Conservation (phyloP, 2,113 vertebrate species). For the Rattus norvegicus region DNA sequence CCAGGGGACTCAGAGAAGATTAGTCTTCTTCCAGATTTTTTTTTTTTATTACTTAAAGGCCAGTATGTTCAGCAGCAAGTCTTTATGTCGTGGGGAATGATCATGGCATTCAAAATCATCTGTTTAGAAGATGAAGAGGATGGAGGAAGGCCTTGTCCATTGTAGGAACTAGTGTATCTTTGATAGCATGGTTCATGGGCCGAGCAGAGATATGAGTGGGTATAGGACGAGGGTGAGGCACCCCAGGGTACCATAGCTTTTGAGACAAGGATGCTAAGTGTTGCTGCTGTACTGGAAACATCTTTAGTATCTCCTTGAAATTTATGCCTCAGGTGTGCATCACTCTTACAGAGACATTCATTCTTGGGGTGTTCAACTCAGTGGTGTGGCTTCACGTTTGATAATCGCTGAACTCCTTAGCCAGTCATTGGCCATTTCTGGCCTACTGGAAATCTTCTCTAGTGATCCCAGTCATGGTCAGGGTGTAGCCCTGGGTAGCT, state of each 20-base stretch:
- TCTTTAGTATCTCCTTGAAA: not conserved
- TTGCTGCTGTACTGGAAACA: fast-evolving
- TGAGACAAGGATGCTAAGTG: not conserved
- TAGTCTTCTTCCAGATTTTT: not conserved
- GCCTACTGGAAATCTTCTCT: too few species aligned
- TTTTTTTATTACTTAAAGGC: not conserved
- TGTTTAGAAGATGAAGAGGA: not conserved
- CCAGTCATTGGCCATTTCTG: too few species aligned
- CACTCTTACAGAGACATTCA: not conserved
- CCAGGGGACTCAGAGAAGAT: not conserved
- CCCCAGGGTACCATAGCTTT: not conserved
- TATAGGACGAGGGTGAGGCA: not conserved
- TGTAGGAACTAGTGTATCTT: not conserved
- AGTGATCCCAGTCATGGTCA: not conserved
- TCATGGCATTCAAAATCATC: not conserved
- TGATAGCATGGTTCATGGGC: not conserved
- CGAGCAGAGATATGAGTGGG: not conserved
- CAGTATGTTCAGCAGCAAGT: not conserved
- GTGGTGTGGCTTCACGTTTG: not conserved
- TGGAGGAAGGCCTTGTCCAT: not conserved
- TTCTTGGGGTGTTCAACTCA: not conserved
- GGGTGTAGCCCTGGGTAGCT: not conserved
- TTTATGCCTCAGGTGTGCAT: not conserved
- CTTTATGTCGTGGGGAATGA: not conserved
- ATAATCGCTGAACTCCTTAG: too few species aligned